Evolutionary conservation across 2,113 vertebrate species (phyloP).

Genomic region (Antennarius striatus): DNA sequence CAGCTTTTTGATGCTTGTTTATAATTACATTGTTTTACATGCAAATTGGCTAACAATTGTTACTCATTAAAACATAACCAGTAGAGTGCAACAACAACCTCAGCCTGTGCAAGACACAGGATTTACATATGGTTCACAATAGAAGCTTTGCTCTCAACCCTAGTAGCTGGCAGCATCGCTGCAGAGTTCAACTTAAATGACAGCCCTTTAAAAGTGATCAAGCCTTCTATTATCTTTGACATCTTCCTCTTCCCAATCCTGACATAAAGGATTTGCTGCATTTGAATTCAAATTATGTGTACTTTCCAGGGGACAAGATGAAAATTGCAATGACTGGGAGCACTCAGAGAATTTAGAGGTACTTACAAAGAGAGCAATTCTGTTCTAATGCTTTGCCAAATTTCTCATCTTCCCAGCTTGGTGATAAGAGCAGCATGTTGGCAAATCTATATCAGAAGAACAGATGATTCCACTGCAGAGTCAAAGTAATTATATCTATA

Average conservation of each 20-base stretch:
- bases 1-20: constrained; percentile 74
- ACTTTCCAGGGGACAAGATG: constrained; percentile 55
- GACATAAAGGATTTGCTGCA: constrained; percentile 60
- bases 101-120: constrained; percentile 48
- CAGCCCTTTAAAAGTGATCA: constrained; percentile 62
- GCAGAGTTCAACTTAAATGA: constrained; percentile 54
- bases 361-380: constrained; percentile 47
- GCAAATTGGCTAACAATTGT: constrained; percentile 74
- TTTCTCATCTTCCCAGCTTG: constrained; percentile 8
- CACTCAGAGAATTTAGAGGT: constrained; percentile 56
- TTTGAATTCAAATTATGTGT: constrained; percentile 68
- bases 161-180: constrained; percentile 21
- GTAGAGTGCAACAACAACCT: constrained; percentile 44
- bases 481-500: constrained; percentile 4
- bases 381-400: constrained; percentile 37
- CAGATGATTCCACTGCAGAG: constrained; percentile 8
- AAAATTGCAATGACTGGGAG: constrained; percentile 55
- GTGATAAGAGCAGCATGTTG: background rate
- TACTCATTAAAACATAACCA: constrained; percentile 73
- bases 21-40: constrained; percentile 78
- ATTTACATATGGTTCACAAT: constrained; percentile 54
- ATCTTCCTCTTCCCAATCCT: constrained; percentile 45
- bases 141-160: constrained; percentile 39
- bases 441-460: constrained; percentile 3
- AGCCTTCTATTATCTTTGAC: constrained; percentile 54